Evolutionary conservation across 2,888 invertebrate species (phyloP).

Genomic region (Hipparchia semele): DNA sequence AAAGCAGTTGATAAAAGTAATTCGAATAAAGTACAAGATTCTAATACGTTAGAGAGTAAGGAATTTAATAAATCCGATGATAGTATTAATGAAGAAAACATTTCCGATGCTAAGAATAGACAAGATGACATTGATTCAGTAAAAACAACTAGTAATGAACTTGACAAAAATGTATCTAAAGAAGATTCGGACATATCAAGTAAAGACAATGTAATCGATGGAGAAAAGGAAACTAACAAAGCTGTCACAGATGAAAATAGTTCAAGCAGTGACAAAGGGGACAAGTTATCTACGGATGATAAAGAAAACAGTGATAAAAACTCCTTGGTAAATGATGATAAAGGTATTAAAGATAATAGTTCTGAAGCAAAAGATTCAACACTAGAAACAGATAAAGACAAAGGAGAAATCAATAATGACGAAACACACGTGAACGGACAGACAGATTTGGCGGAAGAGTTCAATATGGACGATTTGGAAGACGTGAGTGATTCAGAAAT

Average conservation of each 20-base stretch:
- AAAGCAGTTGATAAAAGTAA: background rate
- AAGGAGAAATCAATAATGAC: constrained; percentile 8
- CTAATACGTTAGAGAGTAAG: background rate
- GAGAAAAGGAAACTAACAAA: background rate
- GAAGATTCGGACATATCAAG: background rate
- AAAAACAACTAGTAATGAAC: background rate
- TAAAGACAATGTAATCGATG: background rate
- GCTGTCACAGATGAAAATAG: background rate
- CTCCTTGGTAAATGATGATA: background rate
- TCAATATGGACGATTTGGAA: constrained; percentile 46
- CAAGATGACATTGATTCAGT: background rate
- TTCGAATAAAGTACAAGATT: background rate
- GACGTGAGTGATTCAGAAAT: constrained; percentile 49
- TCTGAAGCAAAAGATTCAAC: constrained; percentile 4
- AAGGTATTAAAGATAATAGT: background rate
- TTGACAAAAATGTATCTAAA: background rate
- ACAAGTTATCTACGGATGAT: background rate
- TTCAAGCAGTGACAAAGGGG: no score
- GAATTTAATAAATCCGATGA: background rate
- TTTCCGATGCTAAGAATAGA: background rate
- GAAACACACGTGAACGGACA: constrained; percentile 27
- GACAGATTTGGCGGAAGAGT: constrained; percentile 29
- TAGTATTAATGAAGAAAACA: background rate
- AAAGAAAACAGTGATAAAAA: background rate
- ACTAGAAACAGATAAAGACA: background rate